phyloP scores from a whole-genome alignment of 2,888 invertebrate species.

The Aphodius granarius region DNA sequence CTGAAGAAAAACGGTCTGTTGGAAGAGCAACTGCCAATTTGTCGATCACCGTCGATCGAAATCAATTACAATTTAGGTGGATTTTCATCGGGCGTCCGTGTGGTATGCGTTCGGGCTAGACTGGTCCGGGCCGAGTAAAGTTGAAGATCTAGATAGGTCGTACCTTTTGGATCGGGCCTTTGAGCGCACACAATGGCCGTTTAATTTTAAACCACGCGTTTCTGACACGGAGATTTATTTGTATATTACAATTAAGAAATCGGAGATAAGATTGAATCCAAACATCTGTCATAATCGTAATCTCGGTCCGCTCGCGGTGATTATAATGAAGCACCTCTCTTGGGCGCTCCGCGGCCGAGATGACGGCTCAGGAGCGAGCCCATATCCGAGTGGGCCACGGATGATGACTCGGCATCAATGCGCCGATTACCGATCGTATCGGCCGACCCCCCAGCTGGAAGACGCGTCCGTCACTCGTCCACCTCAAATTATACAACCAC shows the following conservation, averaged over 20 bases:
- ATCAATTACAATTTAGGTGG: not conserved
- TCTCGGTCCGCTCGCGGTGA: conserved; percentile 30
- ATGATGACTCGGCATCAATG: conserved; percentile 41
- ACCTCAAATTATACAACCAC: conserved; percentile 34
- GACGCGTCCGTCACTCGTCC: conserved; percentile 29
- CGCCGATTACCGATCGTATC: conserved; percentile 40
- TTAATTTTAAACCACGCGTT: conserved; percentile 29
- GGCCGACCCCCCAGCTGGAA: conserved; percentile 51
- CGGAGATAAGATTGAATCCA: conserved; percentile 34
- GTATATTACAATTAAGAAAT: conserved; percentile 36
- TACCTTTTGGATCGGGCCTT: not conserved
- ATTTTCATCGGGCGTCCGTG: not conserved
- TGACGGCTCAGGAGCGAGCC: conserved; percentile 16
- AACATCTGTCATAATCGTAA: conserved; percentile 40
- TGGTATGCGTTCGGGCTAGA: not conserved
- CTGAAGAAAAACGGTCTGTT: too few relatives aligned
- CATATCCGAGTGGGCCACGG: conserved; percentile 24
- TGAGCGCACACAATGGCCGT: conserved; percentile 26
- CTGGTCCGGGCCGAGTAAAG: not conserved
- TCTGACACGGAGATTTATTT: conserved; percentile 34
- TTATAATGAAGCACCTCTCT: conserved; percentile 32
- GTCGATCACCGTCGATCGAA: not conserved
- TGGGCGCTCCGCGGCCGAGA: conserved; percentile 5
- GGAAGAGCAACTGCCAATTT: not conserved
- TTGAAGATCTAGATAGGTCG: not conserved